Conservation (phyloP, 2,888 invertebrate genomes). For the Elgonia sp. region DNA sequence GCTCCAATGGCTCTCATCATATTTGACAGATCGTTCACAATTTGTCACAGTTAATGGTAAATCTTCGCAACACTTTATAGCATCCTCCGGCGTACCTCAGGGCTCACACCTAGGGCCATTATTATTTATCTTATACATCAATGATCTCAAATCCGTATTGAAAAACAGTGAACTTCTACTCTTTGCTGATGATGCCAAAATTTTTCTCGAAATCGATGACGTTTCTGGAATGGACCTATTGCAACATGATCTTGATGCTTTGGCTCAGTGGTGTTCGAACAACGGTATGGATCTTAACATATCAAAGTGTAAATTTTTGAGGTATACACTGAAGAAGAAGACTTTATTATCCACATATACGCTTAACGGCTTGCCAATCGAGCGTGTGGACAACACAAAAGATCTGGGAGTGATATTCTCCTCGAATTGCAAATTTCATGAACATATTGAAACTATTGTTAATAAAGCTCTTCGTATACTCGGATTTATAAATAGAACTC, state of each 20-base stretch:
- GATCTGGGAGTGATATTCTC: background rate
- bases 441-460: background rate
- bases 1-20: background rate
- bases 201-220: background rate
- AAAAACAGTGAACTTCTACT: background rate
- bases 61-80: background rate
- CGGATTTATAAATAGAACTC: background rate
- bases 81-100: slow-evolving; percentile 24
- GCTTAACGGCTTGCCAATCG: background rate
- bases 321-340: background rate
- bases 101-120: slow-evolving; percentile 44
- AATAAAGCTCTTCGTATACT: background rate
- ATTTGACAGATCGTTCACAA: background rate
- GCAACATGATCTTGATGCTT: background rate
- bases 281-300: background rate
- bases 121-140: slow-evolving; percentile 4
- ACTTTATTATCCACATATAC: background rate
- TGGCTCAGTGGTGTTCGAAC: background rate
- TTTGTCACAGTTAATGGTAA: background rate
- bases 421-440: background rate
- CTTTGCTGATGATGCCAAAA: slow-evolving; percentile 35
- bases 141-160: background rate
- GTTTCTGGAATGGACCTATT: background rate
- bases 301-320: background rate
- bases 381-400: background rate